phyloP scores from a whole-genome alignment of 2,888 invertebrate species.

The Drosophila anceps region DNA sequence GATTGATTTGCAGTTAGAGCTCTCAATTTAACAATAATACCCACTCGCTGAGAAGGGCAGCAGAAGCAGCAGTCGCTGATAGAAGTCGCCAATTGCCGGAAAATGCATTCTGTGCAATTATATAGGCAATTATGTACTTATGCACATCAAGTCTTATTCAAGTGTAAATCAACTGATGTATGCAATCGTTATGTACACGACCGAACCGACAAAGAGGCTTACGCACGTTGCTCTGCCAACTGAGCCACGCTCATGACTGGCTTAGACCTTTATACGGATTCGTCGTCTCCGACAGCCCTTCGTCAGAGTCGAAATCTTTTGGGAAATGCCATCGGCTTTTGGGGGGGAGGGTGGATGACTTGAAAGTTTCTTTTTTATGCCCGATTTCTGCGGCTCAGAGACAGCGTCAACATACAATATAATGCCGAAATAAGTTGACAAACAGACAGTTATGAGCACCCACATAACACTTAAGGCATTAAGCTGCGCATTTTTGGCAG shows the following conservation, averaged over 20 bases:
- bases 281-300: conserved; percentile 40
- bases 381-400: neutral
- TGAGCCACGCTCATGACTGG: conserved; percentile 49
- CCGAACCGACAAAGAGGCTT: conserved; percentile 39
- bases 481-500: conserved; percentile 7
- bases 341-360: neutral
- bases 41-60: conserved; percentile 69
- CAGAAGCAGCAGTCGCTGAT: conserved; percentile 67
- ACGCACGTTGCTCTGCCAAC: conserved; percentile 57
- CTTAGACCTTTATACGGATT: conserved; percentile 62
- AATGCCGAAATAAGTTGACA: neutral
- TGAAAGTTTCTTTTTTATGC: conserved; percentile 3
- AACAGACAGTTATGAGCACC: neutral
- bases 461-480: neutral
- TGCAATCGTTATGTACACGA: conserved; percentile 22
- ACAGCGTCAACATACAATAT: neutral
- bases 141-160: neutral
- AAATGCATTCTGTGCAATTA: conserved; percentile 66
- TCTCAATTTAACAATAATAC: conserved; percentile 42
- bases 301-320: conserved; percentile 23
- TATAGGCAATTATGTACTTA: neutral
- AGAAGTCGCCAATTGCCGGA: conserved; percentile 67
- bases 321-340: conserved; percentile 1
- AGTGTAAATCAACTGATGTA: conserved; percentile 1
- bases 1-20: conserved; percentile 52